phyloP scores from a whole-genome alignment of 2,113 vertebrate genomes.

The Plecotus auritus region DNA sequence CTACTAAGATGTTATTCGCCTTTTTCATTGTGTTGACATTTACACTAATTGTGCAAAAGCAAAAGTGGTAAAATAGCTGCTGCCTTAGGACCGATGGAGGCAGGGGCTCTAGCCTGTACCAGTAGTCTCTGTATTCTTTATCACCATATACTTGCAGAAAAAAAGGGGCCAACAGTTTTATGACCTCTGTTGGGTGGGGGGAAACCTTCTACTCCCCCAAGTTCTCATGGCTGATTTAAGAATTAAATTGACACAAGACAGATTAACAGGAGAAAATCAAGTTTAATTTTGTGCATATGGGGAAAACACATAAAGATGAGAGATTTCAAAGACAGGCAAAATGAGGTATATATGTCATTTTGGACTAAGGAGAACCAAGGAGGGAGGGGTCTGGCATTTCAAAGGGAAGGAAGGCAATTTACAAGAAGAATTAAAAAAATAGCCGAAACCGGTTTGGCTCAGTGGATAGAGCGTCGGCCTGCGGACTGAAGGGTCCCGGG shows the following conservation, averaged over 20 bases:
- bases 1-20: not conserved
- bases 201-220: not conserved
- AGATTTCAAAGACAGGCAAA: not conserved
- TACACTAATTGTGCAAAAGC: not conserved
- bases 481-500: no score
- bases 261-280: not conserved
- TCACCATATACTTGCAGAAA: not conserved
- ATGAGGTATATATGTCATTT: not conserved
- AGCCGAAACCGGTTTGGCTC: no score
- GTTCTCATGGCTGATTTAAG: not conserved
- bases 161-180: accelerated
- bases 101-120: not conserved
- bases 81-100: not conserved
- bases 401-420: not conserved
- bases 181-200: not conserved
- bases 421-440: not conserved
- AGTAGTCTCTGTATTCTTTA: not conserved
- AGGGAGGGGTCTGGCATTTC: not conserved
- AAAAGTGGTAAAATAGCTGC: not conserved
- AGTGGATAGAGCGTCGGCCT: no score
- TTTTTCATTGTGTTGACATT: not conserved
- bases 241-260: not conserved
- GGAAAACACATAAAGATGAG: not conserved
- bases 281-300: not conserved
- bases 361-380: not conserved